Evolutionary conservation across 2,113 vertebrate genomes (phyloP).

Genomic region (Poecilia latipinna): DNA sequence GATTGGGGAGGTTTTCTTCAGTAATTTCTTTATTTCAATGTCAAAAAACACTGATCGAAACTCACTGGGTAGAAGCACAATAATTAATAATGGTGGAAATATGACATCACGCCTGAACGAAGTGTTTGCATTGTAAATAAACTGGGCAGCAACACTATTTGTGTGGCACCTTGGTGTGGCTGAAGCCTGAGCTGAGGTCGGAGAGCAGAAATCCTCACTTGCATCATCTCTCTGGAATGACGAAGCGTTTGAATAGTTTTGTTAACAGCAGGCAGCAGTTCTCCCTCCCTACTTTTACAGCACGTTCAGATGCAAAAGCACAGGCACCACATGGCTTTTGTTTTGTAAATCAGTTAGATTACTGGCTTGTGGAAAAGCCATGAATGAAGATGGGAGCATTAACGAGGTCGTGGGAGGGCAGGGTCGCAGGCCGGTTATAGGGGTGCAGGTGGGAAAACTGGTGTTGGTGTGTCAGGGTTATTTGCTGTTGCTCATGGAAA

Average conservation of each 20-base stretch:
- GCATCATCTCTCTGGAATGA: constrained; percentile 39
- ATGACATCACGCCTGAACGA: constrained; percentile 44
- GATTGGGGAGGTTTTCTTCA: too few species aligned
- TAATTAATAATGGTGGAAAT: background rate
- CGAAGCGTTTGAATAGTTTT: constrained; percentile 19
- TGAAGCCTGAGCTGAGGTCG: constrained; percentile 39
- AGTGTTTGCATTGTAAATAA: constrained; percentile 29
- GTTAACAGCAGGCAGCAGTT: constrained; percentile 1
- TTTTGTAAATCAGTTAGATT: background rate
- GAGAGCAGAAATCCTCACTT: constrained; percentile 26
- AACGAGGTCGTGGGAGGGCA: background rate
- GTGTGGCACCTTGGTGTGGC: constrained; percentile 42
- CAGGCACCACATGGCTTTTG: background rate
- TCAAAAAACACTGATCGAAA: background rate
- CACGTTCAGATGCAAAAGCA: background rate
- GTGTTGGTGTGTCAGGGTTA: background rate
- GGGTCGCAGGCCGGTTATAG: background rate
- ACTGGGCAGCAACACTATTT: background rate
- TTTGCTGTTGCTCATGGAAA: constrained; percentile 24
- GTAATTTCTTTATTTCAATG: too few species aligned
- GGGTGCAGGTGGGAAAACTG: background rate
- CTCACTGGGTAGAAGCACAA: background rate
- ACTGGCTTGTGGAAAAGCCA: background rate
- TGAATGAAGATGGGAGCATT: too few species aligned
- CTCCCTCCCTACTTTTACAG: background rate